Evolutionary conservation across 2,888 invertebrate genomes (phyloP).

Genomic region (Ephialtes manifestator): DNA sequence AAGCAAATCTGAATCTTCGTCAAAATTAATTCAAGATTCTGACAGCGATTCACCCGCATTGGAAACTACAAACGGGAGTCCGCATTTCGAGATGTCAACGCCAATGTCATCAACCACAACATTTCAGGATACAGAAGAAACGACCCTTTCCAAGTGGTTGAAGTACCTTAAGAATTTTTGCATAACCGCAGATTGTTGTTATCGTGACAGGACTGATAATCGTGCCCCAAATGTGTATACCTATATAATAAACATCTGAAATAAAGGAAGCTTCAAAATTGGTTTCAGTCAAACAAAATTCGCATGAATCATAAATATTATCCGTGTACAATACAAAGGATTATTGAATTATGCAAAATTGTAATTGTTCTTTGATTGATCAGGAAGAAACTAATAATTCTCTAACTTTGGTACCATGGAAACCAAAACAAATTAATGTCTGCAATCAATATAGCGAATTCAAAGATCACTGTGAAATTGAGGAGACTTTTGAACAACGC

Average conservation of each 20-base stretch:
- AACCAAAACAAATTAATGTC: constrained; percentile 36
- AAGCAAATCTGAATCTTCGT: constrained; percentile 10
- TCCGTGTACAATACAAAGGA: neutral
- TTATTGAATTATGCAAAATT: neutral
- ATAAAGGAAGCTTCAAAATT: constrained; percentile 8
- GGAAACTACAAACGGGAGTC: neutral
- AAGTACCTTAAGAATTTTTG: constrained; percentile 39
- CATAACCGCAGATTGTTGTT: constrained; percentile 34
- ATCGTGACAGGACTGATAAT: constrained; percentile 20
- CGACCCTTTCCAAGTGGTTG: constrained; percentile 12
- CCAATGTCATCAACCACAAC: neutral
- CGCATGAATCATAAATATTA: constrained; percentile 1
- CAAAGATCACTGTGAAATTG: neutral
- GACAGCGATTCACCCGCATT: neutral
- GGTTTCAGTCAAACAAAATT: neutral
- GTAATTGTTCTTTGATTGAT: neutral
- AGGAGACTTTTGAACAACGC: constrained; percentile 34
- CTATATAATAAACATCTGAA: constrained; percentile 35
- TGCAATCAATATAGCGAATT: constrained; percentile 3
- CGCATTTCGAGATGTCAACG: neutral
- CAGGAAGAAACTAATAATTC: constrained; percentile 3
- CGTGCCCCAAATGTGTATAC: constrained; percentile 44
- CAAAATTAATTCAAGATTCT: neutral
- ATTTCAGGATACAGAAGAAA: constrained; percentile 2
- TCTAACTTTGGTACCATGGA: constrained; percentile 30